A percentile compares a stretch with the other conserved stretches of the same genome.
phyloP scores from a whole-genome alignment of 2,113 vertebrate genomes.

The Nibea albiflora region DNA sequence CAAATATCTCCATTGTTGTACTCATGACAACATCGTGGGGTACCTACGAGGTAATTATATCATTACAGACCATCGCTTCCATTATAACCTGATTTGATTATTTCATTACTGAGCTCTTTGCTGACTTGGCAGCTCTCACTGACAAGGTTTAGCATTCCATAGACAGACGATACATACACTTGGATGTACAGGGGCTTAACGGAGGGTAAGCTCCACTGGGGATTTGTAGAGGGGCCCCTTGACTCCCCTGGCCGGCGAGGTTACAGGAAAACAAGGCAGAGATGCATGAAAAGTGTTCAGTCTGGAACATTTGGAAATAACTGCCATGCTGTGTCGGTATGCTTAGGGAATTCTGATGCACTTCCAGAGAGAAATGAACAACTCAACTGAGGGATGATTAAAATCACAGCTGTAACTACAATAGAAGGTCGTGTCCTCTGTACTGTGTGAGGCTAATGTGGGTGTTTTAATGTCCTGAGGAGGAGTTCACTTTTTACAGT shows the following conservation, averaged over 20 bases:
- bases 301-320: background rate
- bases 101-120: conserved; percentile 34
- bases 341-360: background rate
- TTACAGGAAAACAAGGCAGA: background rate
- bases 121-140: conserved; percentile 34
- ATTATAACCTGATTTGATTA: conserved; percentile 48
- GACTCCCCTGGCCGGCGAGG: background rate
- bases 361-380: background rate
- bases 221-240: conserved; percentile 37
- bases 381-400: background rate
- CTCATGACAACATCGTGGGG: conserved; percentile 20
- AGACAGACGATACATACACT: conserved; percentile 29
- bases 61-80: conserved; percentile 55
- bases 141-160: conserved; percentile 37
- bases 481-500: background rate
- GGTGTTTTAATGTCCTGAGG: background rate
- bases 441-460: background rate
- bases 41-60: conserved; percentile 54
- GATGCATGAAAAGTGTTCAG: background rate
- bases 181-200: conserved; percentile 44
- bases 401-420: background rate
- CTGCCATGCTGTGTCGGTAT: background rate
- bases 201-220: conserved; percentile 65
- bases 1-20: conserved; percentile 7
- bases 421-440: too few relatives aligned